Base-by-base conservation (phyloP, 2,888 invertebrate genomes). In the Notodonta dromedarius region DNA sequence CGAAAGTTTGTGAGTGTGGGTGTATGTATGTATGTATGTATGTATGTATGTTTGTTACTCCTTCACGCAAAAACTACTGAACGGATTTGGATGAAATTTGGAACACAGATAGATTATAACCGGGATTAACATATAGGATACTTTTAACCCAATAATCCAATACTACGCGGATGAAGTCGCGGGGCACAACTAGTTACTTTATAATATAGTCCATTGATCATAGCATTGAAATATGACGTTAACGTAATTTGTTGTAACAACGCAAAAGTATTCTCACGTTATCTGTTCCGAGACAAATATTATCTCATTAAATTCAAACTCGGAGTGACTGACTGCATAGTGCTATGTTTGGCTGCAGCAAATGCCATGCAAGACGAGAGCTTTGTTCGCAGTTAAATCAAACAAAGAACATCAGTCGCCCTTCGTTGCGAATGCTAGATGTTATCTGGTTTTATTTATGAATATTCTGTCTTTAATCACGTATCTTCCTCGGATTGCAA, bases 361-460 rank as follows among this genome's bases (percentile, higher is more conserved):
- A 70, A 65, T 67, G 56, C 60, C 52, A 59, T 56, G 59, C 50
- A 39, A 61, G 48, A 12, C 35, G 50, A 61, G 51, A 14, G 57
- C 53, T 61, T 52, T 40, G 53, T 40, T 58, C 12, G 35, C 53
- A 57, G 61, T 61, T 59, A 32, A 56, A 69, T 62, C 61, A 54
- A 58, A 52, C 14, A 42, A 56, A n/a, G 55, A 57, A 60, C 61
- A 32, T 42, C 42, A 46, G 58, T 53, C 56, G 57, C 60, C 53
- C 60, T 57, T 56, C 62, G 13, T 39, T 5, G 39, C 14, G 54
- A 35, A 54, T 54, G 54, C 32, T 13, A 32, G 32, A 52, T 52
- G 24, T 24, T 52, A 52, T 52, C 52, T 32, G 32, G n/a, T 5
- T 52, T 16, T 51, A 51, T 51, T 51, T 51, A 24, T 51, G 51